Percentiles rank a stretch among this genome's conserved stretches.
These are phyloP conservation scores for Esox lucius DNA, from an alignment of 2,797 vertebrate genomes.

Conservation along the genomic window DNA sequence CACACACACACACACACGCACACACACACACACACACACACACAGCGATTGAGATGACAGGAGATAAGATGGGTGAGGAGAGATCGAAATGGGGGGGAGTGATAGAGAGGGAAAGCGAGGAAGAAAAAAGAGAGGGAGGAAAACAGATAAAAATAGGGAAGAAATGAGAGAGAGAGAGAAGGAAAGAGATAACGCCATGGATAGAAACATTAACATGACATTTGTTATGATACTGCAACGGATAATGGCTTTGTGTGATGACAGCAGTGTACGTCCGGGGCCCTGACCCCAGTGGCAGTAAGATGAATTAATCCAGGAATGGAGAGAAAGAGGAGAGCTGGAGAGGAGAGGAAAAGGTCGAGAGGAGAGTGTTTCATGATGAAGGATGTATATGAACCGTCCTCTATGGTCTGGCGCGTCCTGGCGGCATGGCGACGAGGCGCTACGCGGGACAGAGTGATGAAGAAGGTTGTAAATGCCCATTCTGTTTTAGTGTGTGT, in stretches of 20 bases:
- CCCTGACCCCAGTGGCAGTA: slow-evolving; percentile 54
- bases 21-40: slow-evolving; percentile 1
- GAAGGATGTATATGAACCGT: slow-evolving; percentile 52
- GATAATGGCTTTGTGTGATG: slow-evolving; percentile 69
- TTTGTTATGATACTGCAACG: slow-evolving; percentile 51
- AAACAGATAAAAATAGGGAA: slow-evolving; percentile 27
- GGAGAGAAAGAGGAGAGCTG: slow-evolving; percentile 39
- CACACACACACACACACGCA: slow-evolving; percentile 60
- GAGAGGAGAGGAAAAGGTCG: slow-evolving; percentile 68
- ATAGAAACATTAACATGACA: slow-evolving; percentile 65
- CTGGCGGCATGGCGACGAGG: no score
- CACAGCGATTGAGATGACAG: not conserved
- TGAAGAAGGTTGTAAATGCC: slow-evolving; percentile 66
- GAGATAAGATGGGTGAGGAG: not conserved
- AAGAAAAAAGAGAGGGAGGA: no score
- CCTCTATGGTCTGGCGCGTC: slow-evolving; percentile 23
- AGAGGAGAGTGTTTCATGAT: slow-evolving; percentile 63
- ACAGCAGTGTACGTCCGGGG: slow-evolving; percentile 59
- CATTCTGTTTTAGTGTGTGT: no score
- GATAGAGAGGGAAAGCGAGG: not conserved
- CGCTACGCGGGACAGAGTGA: slow-evolving; percentile 56
- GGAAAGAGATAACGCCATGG: slow-evolving; percentile 26
- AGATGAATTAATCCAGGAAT: slow-evolving; percentile 48
- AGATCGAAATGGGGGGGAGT: not conserved
- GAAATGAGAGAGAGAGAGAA: slow-evolving; percentile 29